These are phyloP conservation scores for Chloebia gouldiae DNA, from an alignment of 2,113 vertebrate species.

Conservation along the genomic window DNA sequence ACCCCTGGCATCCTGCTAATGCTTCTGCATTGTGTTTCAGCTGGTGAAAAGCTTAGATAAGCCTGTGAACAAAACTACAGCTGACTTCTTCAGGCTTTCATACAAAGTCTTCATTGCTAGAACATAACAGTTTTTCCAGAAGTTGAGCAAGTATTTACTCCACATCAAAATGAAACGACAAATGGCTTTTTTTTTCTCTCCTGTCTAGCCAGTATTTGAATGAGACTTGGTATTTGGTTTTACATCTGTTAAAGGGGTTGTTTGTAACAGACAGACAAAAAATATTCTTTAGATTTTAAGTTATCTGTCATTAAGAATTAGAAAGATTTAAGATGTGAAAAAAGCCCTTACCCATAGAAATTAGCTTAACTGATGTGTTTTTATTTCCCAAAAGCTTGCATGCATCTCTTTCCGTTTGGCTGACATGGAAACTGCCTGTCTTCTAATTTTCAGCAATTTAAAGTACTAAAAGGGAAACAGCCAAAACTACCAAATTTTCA, in stretches of 20 bases:
- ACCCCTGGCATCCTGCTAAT: neutral
- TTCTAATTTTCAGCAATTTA: neutral
- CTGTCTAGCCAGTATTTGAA: neutral
- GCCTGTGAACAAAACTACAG: neutral
- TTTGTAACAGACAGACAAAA: neutral
- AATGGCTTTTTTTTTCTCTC: fast-evolving
- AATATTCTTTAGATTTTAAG: neutral
- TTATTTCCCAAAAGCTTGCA: neutral
- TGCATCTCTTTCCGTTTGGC: neutral
- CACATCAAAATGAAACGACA: neutral
- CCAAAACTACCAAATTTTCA: neutral
- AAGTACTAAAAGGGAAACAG: neutral
- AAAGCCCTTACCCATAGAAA: neutral
- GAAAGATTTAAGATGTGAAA: neutral
- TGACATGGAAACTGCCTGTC: neutral
- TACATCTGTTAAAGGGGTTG: neutral
- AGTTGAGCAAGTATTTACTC: neutral
- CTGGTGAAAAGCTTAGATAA: neutral
- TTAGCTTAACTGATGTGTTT: neutral
- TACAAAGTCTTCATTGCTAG: neutral
- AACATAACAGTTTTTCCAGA: neutral
- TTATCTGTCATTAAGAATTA: neutral
- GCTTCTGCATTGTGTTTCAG: neutral
- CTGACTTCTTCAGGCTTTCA: neutral
- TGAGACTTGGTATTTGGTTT: neutral